Evolutionary conservation across 1,140 invertebrate species (phyloP), one percentile per base, ranked within the genome.

Genomic region (Drosophila punjabiensis): DNA sequence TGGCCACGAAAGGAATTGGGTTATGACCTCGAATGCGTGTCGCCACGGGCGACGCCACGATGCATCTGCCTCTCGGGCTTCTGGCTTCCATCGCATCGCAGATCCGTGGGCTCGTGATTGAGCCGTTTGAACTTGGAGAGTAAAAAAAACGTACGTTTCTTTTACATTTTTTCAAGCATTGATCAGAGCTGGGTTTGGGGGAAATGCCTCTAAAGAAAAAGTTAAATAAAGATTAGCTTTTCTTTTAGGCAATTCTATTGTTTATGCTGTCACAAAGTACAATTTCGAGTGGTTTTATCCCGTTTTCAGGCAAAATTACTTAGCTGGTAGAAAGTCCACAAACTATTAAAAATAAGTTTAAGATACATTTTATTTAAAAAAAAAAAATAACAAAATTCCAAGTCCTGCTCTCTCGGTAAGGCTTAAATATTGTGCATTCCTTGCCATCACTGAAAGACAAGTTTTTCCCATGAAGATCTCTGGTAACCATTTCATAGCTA

Each of bases 21-120:
- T 92, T 92, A 90, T 87, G 89, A 92, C 89, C 89, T 92, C 89
- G 75, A 92, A 92, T 92, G 90, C 89, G 89, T 92, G 90, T 87
- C 82, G 82, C 85, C 82, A 79, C 47, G 68, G 70, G 56, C 70
- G 43, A 74, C 35, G 68, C 70, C 55, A 16, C 66, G 32, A 53
- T 14, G 39, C 69, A 37, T 68, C 37, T 50, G 39, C n/a, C 56
- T 30, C 56, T 30, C 30, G 13, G 28, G 43, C 35, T 50, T 14
- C 18, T 28, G 35, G 45, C 48, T 63, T 67, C 10, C 35, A 61
- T 56, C 28, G 48, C 24, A 35, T 58, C 55, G 37, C 61, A 33
- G 68, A 30, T 45, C 61, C 64, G 32, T 66, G 59, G 64, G 37
- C 65, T 58, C 82, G 61, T 86, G 82, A 85, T 86, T 86, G 65